Evolutionary conservation across 2,797 vertebrate species (phyloP), one percentile per base, ranked within the genome.

Genomic region (Enteromius viviparus): DNA sequence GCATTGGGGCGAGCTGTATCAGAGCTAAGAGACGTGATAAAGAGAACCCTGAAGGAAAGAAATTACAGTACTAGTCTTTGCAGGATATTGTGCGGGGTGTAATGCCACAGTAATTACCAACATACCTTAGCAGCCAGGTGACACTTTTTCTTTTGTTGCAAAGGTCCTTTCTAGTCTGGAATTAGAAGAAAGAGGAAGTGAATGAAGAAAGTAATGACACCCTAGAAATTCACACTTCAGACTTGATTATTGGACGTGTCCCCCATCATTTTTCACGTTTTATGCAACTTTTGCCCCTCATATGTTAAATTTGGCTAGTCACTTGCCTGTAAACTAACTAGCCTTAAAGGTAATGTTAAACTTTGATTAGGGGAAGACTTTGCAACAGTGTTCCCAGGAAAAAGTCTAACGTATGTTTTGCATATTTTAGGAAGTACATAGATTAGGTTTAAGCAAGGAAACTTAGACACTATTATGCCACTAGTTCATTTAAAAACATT

Each of bases 41-140:
- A 86, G 85, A 94, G 94, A 95, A 96, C 95, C 95, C 93, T 89
- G 92, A 95, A 94, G 94, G 95, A 97, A 95, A 92, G 90, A 94
- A 89, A 87, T 87, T 83, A 75, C 81, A 80, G 92, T 91, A 89
- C 92, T 78, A 91, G 93, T 83, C 89, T 88, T 92, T 93, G 91
- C 91, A 88, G 90, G 91, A 90, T 90, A 93, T 94, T 95, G 92
- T 93, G 88, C 90, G 26, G 78, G 53, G 91, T 84, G 90, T 94
- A 94, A 94, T 95, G 94, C 92, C 92, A 90, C 89, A 92, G 93
- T 95, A 95, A 95, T 95, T 95, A 94, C 92, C 91, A 93, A 92
- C 92, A 94, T 94, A 92, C 92, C 94, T 94, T 91, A 94, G 90
- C 91, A 92, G 91, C 91, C 89, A 94, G 91, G 91, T 91, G 91